A percentile compares a stretch with the other conserved stretches of the same genome.
Conservation (phyloP, 1,140 invertebrate genomes). For the Sarcophaga peregrina region DNA sequence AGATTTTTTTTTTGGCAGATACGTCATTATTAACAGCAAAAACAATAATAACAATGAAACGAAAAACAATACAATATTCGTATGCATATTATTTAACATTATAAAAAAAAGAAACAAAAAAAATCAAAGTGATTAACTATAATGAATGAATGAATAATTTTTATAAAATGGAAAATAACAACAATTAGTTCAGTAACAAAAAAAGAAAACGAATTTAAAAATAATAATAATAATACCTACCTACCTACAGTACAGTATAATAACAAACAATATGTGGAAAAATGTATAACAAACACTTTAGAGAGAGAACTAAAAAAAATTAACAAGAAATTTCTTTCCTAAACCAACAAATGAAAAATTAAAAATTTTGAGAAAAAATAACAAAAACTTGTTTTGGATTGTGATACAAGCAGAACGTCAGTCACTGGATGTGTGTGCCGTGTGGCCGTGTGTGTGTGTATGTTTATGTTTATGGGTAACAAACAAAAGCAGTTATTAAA, state of each 20-base stretch:
- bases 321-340: not conserved
- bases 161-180: not conserved
- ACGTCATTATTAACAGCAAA: slow-evolving; percentile 9
- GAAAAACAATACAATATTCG: no score
- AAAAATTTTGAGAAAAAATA: not conserved
- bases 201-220: not conserved
- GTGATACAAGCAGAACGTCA: not conserved
- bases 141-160: not conserved
- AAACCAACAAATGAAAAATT: not conserved
- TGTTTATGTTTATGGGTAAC: not conserved
- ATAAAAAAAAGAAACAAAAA: no score
- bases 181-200: not conserved
- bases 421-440: not conserved
- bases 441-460: not conserved
- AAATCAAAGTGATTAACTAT: no score
- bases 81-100: not conserved
- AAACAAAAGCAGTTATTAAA: not conserved
- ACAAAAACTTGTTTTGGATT: not conserved
- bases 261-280: not conserved
- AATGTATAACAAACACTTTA: not conserved
- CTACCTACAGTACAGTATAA: not conserved
- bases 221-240: not conserved
- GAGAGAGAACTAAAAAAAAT: slow-evolving; percentile 7
- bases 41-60: not conserved
- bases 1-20: not conserved